phyloP scores from a whole-genome alignment of 2,888 invertebrate species.

The Agonopterix heracliana region DNA sequence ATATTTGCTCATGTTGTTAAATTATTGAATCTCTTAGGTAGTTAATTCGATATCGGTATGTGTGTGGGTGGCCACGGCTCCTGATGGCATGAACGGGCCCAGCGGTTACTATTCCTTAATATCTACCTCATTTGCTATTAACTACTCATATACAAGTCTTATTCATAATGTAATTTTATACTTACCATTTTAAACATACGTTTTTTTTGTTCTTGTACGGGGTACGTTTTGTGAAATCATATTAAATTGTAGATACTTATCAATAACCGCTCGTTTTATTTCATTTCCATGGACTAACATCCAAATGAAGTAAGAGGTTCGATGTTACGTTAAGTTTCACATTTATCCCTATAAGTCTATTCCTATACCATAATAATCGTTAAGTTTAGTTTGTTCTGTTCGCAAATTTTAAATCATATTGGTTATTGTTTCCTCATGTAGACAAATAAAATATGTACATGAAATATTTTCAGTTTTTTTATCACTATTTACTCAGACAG shows the following conservation, averaged over 20 bases:
- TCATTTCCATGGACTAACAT: conserved; percentile 8
- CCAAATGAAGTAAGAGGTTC: too few relatives aligned
- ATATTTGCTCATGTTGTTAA: conserved; percentile 34
- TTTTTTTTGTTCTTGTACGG: conserved; percentile 65
- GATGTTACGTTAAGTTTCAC: too few relatives aligned
- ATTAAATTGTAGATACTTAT: conserved; percentile 75
- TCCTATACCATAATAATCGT: too few relatives aligned
- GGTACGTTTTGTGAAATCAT: conserved; percentile 67
- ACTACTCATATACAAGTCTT: conserved; percentile 58
- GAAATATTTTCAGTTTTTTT: too few relatives aligned
- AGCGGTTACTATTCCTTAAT: conserved; percentile 30
- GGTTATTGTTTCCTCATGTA: too few relatives aligned
- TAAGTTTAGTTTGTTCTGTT: too few relatives aligned
- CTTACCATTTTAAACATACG: conserved; percentile 65
- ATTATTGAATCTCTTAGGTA: conserved; percentile 56
- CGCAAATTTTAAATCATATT: neutral
- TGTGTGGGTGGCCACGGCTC: conserved; percentile 47
- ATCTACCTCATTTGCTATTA: conserved; percentile 66
- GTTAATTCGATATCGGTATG: conserved; percentile 22
- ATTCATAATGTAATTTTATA: conserved; percentile 68
- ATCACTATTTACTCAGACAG: conserved; percentile 6
- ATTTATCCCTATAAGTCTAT: too few relatives aligned
- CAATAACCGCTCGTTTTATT: conserved; percentile 68
- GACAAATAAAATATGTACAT: too few relatives aligned
- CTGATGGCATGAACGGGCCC: conserved; percentile 22